Evolutionary conservation across 2,888 invertebrate genomes (phyloP).

Genomic region (Eledone cirrhosa): DNA sequence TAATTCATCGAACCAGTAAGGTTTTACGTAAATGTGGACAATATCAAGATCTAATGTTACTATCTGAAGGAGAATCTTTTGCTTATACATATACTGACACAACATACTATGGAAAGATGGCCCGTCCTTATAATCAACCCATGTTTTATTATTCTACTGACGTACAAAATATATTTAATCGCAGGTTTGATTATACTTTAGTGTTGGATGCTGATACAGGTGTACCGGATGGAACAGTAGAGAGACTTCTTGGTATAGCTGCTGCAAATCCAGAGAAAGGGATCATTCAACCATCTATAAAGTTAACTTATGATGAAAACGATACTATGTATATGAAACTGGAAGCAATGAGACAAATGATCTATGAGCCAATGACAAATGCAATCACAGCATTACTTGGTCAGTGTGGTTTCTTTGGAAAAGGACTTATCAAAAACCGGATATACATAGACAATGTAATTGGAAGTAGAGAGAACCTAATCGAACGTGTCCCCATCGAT

Average conservation of each 20-base stretch:
- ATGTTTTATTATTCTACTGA: conserved; percentile 55
- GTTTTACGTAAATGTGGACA: conserved; percentile 59
- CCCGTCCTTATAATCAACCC: conserved; percentile 48
- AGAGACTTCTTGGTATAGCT: conserved; percentile 51
- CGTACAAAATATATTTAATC: conserved; percentile 52
- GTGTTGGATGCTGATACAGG: conserved; percentile 59
- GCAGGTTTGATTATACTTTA: conserved; percentile 56
- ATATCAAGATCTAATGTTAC: conserved; percentile 59
- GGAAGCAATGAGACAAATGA: conserved; percentile 52
- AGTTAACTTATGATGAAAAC: conserved; percentile 44
- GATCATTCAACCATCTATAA: conserved; percentile 58
- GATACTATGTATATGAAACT: conserved; percentile 60
- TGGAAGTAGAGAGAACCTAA: conserved; percentile 48
- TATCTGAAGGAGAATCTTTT: conserved; percentile 53
- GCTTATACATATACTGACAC: conserved; percentile 55
- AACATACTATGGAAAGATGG: conserved; percentile 47
- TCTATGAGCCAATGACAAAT: conserved; percentile 57
- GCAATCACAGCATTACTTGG: conserved; percentile 52
- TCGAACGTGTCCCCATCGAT: conserved; percentile 58
- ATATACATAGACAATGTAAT: conserved; percentile 57
- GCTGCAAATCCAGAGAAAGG: conserved; percentile 56
- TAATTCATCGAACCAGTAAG: conserved; percentile 54
- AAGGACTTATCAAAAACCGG: conserved; percentile 55
- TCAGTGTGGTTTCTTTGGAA: conserved; percentile 58
- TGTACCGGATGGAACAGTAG: conserved; percentile 49